Percentiles rank a stretch among this genome's conserved stretches.
Evolutionary conservation across 2,113 vertebrate genomes (phyloP).

Genomic region (Myrmecophaga tridactyla): DNA sequence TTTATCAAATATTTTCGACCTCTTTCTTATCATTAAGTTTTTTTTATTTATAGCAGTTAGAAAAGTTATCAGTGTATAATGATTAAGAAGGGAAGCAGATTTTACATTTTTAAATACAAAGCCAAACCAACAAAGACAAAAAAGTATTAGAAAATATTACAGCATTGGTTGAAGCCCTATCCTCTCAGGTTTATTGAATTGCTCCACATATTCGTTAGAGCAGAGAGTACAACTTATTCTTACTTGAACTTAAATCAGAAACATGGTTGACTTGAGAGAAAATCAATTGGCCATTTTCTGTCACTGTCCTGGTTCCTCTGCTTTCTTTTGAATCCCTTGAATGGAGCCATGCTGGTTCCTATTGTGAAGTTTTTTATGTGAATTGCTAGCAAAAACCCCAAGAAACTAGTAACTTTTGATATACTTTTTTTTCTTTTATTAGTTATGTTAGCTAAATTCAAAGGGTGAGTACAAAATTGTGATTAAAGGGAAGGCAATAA

Average conservation of each 20-base stretch:
- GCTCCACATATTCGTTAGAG: background rate
- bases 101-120: background rate
- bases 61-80: slow-evolving; percentile 41
- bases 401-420: background rate
- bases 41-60: background rate
- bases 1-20: background rate
- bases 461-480: background rate
- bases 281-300: slow-evolving; percentile 81
- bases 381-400: background rate
- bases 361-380: background rate
- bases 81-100: background rate
- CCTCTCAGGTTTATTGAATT: background rate
- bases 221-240: background rate
- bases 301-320: slow-evolving; percentile 79
- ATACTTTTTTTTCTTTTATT: background rate
- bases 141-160: background rate
- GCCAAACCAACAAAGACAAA: background rate
- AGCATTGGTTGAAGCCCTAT: background rate
- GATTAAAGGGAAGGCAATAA: background rate
- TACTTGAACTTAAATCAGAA: slow-evolving; percentile 69
- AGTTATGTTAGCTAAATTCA: background rate
- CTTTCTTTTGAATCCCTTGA: slow-evolving; percentile 64
- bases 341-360: background rate
- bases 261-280: slow-evolving; percentile 64
- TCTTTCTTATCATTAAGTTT: background rate